These are phyloP conservation scores for Ceryle rudis DNA, from an alignment of 2,797 vertebrate genomes.

Conservation along the genomic window DNA sequence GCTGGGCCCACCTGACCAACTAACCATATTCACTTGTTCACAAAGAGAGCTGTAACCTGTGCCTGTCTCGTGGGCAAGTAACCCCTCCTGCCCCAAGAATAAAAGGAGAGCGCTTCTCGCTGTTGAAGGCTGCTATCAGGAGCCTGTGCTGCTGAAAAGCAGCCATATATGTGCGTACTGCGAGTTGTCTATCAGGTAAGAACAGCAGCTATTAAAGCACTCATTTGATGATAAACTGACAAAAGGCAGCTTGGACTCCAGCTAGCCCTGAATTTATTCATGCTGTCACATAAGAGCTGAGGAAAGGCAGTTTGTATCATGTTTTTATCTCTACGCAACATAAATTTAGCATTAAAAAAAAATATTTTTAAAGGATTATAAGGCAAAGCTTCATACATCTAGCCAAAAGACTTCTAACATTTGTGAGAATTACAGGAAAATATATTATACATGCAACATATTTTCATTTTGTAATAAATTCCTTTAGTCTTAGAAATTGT, in stretches of 20 bases:
- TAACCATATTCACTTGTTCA: neutral
- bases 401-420: neutral
- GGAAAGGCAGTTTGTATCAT: neutral
- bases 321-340: neutral
- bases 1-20: slow-evolving; percentile 62
- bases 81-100: neutral
- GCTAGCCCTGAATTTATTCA: neutral
- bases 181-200: accelerated
- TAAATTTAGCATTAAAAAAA: neutral
- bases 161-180: neutral
- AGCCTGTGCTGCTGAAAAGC: accelerated
- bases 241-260: neutral
- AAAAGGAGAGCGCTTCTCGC: accelerated
- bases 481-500: neutral
- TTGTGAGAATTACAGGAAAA: neutral
- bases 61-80: accelerated
- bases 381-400: neutral
- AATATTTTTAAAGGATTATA: neutral
- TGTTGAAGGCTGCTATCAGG: neutral
- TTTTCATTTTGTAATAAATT: neutral
- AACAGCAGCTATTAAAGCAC: neutral
- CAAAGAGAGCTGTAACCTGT: neutral
- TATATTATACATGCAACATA: neutral
- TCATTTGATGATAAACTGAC: neutral
- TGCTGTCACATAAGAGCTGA: accelerated